Evolutionary conservation across 1,140 invertebrate species (phyloP).

Genomic region (Notospermus geniculatus): DNA sequence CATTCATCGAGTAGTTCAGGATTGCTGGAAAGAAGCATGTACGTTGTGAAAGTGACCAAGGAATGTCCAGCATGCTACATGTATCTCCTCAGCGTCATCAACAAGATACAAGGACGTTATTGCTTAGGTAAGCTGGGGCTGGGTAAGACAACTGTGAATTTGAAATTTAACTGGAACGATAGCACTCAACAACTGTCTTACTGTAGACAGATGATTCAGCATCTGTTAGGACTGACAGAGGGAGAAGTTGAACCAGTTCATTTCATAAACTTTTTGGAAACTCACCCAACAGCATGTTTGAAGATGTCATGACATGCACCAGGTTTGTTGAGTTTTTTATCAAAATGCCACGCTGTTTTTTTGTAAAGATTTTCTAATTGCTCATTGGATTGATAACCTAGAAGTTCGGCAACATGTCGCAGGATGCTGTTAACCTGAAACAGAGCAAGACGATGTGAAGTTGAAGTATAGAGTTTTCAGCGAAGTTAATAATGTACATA

Average conservation of each 20-base stretch:
- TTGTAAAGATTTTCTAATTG: constrained; percentile 93
- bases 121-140: no score
- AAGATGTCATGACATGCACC: constrained; percentile 96
- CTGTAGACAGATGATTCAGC: no score
- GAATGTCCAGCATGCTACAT: no score
- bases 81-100: no score
- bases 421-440: constrained; percentile 83
- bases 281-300: constrained; percentile 95
- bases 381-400: constrained; percentile 86
- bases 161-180: no score
- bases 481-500: no score
- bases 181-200: no score
- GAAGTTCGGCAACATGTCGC: constrained; percentile 91
- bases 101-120: no score
- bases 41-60: background rate
- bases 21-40: constrained; percentile 34
- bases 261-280: no score
- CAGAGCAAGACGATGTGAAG: background rate
- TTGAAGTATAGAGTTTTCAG: background rate
- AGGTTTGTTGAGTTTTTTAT: constrained; percentile 95
- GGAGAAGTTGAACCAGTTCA: no score
- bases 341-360: constrained; percentile 99
- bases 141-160: no score
- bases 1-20: constrained; percentile 88
- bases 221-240: no score